phyloP scores from a whole-genome alignment of 2,797 vertebrate genomes.

The Lacerta agilis region DNA sequence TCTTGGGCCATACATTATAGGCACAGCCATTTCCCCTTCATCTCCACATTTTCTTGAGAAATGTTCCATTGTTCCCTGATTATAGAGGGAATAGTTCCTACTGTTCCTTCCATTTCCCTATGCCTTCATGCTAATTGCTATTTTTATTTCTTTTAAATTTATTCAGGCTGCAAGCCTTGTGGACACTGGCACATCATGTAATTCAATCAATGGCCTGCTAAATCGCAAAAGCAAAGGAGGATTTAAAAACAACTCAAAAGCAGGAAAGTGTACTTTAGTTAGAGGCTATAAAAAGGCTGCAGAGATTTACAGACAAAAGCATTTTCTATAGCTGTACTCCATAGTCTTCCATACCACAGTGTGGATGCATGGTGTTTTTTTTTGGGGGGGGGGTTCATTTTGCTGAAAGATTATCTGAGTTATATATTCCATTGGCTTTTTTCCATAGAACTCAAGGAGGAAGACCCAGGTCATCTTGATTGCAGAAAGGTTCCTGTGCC shows the following conservation, averaged over 20 bases:
- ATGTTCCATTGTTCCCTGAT: neutral
- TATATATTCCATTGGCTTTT: neutral
- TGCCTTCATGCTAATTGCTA: neutral
- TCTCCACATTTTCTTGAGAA: neutral
- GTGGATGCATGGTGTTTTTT: neutral
- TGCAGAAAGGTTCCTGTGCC: neutral
- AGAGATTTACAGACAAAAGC: neutral
- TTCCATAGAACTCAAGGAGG: neutral
- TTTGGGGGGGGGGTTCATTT: neutral
- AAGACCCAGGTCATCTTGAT: neutral
- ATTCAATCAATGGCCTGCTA: neutral
- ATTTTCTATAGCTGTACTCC: neutral
- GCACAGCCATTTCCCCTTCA: neutral
- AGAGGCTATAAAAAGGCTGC: neutral
- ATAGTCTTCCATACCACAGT: neutral
- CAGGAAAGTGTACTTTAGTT: neutral
- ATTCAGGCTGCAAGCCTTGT: neutral
- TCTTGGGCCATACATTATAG: neutral
- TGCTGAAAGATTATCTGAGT: neutral
- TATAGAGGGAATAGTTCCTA: neutral
- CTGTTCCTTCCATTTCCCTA: neutral
- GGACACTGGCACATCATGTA: neutral
- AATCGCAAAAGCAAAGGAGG: constrained; percentile 2
- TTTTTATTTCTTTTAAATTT: neutral
- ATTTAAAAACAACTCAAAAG: neutral